Conservation (phyloP, 2,113 vertebrate genomes). For the Takifugu flavidus region DNA sequence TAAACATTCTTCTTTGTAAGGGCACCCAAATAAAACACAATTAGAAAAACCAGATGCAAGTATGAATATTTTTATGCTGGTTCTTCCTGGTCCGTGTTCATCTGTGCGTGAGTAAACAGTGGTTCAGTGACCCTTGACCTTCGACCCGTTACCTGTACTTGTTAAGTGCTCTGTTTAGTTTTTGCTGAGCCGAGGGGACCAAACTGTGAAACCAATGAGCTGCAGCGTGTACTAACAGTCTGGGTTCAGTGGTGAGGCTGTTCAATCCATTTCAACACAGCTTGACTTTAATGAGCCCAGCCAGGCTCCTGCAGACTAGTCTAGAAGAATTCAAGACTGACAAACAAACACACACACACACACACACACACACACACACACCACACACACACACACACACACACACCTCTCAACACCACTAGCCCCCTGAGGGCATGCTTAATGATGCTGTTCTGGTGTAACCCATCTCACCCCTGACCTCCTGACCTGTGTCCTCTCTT, state of each 20-base stretch:
- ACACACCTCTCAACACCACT: constrained; percentile 33
- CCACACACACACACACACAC: constrained; percentile 19
- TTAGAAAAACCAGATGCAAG: too few species aligned
- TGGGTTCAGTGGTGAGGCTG: constrained; percentile 66
- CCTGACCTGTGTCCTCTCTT: constrained; percentile 33
- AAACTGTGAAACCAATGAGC: constrained; percentile 62
- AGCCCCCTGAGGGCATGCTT: constrained; percentile 49
- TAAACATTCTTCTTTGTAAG: too few species aligned
- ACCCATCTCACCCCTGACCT: constrained; percentile 60
- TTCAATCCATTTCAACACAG: constrained; percentile 65
- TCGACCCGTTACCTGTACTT: constrained; percentile 57
- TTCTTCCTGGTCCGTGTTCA: background rate
- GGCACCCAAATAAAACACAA: too few species aligned
- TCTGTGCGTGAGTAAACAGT: constrained; percentile 54
- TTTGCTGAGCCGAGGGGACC: constrained; percentile 49
- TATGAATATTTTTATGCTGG: background rate
- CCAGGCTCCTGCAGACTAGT: constrained; percentile 37
- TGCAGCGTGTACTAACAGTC: constrained; percentile 55
- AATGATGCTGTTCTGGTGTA: constrained; percentile 59
- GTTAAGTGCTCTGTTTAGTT: constrained; percentile 67
- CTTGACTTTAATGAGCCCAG: constrained; percentile 68
- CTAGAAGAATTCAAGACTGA: constrained; percentile 28
- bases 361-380: constrained; percentile 21
- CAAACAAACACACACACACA: constrained; percentile 29
- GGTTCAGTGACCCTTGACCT: constrained; percentile 39